phyloP scores from a whole-genome alignment of 2,113 vertebrate genomes.

The Odontesthes bonariensis region DNA sequence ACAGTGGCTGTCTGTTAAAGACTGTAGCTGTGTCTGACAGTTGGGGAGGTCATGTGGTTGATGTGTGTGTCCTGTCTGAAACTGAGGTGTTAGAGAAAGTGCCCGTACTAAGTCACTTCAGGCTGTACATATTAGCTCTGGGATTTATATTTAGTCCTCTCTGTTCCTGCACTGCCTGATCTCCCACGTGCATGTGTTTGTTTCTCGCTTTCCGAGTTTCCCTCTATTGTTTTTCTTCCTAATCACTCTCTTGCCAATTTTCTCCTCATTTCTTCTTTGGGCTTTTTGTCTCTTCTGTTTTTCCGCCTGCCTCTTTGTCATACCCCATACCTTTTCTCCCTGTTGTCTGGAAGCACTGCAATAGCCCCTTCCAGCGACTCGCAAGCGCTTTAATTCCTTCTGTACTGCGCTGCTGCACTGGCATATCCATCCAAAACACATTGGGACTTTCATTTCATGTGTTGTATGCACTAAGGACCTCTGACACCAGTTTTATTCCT shows the following conservation, averaged over 20 bases:
- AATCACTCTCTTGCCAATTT: constrained; percentile 58
- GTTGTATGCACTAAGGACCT: constrained; percentile 13
- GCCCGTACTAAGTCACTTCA: constrained; percentile 21
- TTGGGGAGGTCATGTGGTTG: constrained; percentile 15
- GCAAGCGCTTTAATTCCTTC: constrained; percentile 55
- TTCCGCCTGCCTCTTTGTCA: constrained; percentile 29
- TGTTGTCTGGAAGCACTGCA: constrained; percentile 45
- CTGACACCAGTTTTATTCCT: constrained; percentile 1
- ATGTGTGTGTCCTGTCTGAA: constrained; percentile 29
- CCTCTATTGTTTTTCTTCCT: constrained; percentile 49
- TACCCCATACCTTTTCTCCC: constrained; percentile 13
- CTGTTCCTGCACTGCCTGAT: constrained; percentile 31
- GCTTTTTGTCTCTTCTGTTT: constrained; percentile 26
- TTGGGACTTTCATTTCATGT: constrained; percentile 37
- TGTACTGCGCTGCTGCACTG: constrained; percentile 37
- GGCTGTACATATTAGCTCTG: constrained; percentile 9
- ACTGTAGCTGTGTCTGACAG: constrained; percentile 39
- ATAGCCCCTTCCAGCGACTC: constrained; percentile 46
- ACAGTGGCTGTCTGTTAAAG: constrained; percentile 57
- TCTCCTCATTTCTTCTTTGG: constrained; percentile 45
- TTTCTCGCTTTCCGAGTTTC: constrained; percentile 30
- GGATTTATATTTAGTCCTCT: constrained; percentile 41
- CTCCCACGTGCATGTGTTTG: constrained; percentile 45
- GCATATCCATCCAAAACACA: constrained; percentile 50
- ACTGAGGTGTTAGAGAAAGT: constrained; percentile 11